phyloP scores from a whole-genome alignment of 2,113 vertebrate genomes.

The Hipposideros armiger region DNA sequence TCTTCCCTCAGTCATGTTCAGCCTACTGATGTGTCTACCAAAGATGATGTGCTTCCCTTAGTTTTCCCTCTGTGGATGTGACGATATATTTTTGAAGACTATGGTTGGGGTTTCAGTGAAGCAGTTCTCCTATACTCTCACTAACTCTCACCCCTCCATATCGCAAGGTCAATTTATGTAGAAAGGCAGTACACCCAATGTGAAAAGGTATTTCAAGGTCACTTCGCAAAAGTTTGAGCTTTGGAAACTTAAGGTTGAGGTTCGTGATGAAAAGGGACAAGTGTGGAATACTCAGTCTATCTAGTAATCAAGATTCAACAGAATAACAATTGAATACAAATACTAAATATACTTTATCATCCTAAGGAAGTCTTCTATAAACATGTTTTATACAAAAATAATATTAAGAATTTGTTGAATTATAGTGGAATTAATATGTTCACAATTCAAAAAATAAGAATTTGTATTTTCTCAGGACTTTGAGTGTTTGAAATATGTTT shows the following conservation, averaged over 20 bases:
- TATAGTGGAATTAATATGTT: no score
- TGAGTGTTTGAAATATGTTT: neutral
- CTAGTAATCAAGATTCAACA: constrained; percentile 28
- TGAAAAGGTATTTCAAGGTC: neutral
- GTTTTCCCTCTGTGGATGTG: neutral
- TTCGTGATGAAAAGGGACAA: neutral
- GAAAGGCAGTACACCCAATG: neutral
- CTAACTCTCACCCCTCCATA: neutral
- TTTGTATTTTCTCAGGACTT: neutral
- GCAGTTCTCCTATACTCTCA: neutral
- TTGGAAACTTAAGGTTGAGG: neutral
- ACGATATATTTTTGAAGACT: neutral
- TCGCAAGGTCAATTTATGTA: neutral
- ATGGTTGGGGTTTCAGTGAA: neutral
- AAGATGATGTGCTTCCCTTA: neutral
- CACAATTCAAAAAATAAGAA: neutral
- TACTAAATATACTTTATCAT: neutral
- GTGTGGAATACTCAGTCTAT: neutral
- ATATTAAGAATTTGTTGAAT: neutral
- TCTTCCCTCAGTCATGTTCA: no score
- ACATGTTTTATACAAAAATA: neutral
- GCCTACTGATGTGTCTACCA: no score
- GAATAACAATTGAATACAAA: neutral
- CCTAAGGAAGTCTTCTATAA: neutral
- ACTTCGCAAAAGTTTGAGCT: neutral